Base-by-base conservation (phyloP, 2,113 vertebrate genomes). In the Tringa solitaria region DNA sequence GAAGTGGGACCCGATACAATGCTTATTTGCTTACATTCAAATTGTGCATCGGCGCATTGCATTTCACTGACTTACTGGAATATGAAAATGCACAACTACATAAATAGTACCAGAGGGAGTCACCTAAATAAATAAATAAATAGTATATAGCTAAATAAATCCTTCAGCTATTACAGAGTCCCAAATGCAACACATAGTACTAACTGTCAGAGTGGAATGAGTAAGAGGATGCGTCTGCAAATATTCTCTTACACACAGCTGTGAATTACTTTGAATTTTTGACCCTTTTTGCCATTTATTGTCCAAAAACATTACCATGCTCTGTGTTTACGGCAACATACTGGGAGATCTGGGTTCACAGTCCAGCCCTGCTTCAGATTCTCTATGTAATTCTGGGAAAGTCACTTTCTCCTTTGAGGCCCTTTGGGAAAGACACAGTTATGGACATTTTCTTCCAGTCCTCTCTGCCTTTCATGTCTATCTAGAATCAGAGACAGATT, bases 51-150 rank as follows among this genome's bases (percentile, higher is more conserved):
- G n/a, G 57, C 26, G 8, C 1, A 1, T 65, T 73, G 59, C 41
- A 41, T 85, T 83, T 90, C 67, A 53, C 75, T 57, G 73, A 64
- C 77, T 95, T 77, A 63, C 78, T 57, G 54, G 74, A 94, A 85
- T 54, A 90, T 27, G 63, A 87, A 95, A 94, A 91, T 35, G 50
- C 61, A 69, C 67, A 54, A 74, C 82, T 74, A 80, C 85, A 43
- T 41, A 76, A 92, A 76, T 63, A 94, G 78, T 54, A 94, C 50
- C 41, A 70, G 57, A 69, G 77, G 77, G 89, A 94, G 89, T 76
- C 82, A 91, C 84, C 81, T 94, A 90, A 87, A 95, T 92, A 92
- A 95, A 95, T 50, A 79, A 87, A 81, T 93, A 79, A 82, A 80
- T 69, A 10, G 3, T 28, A 61, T 32, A 60, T 9, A 83, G 87